phyloP scores from a whole-genome alignment of 1,140 invertebrate genomes.

The Drosophila nannoptera region DNA sequence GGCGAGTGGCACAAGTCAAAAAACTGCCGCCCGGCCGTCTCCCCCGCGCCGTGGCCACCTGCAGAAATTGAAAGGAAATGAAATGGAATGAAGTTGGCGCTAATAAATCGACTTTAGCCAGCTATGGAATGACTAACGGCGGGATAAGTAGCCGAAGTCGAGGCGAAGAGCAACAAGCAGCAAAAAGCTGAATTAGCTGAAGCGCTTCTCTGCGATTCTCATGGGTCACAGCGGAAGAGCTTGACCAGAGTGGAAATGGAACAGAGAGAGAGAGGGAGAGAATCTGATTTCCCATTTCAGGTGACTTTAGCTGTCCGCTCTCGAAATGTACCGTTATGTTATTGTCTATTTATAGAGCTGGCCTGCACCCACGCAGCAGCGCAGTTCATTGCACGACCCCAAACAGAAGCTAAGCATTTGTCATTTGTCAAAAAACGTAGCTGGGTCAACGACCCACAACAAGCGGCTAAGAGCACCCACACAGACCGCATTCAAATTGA shows the following conservation, averaged over 20 bases:
- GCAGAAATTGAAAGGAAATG: slow-evolving; percentile 52
- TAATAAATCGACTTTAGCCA: slow-evolving; percentile 25
- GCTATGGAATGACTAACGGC: slow-evolving; percentile 5
- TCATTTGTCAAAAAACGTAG: slow-evolving; percentile 4
- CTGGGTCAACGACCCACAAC: slow-evolving; percentile 34
- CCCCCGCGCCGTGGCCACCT: too few species aligned
- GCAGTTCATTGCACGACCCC: background rate
- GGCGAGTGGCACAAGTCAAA: slow-evolving; percentile 23
- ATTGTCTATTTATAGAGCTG: background rate
- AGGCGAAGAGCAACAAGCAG: background rate
- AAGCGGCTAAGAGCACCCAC: slow-evolving; percentile 46
- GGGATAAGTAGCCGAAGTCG: slow-evolving; percentile 10
- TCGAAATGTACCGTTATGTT: background rate
- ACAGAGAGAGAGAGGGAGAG: too few species aligned
- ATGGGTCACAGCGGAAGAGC: background rate
- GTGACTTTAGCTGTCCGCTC: background rate
- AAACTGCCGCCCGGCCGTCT: slow-evolving; percentile 5
- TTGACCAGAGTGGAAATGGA: background rate
- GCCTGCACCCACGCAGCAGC: slow-evolving; percentile 14
- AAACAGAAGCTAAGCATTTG: slow-evolving; percentile 21
- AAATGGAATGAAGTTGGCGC: slow-evolving; percentile 38
- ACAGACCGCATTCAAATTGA: slow-evolving; percentile 52
- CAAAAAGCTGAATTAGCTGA: background rate
- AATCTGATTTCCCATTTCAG: too few species aligned
- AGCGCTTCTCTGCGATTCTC: slow-evolving; percentile 2